A percentile compares a stretch with the other conserved stretches of the same genome.
Evolutionary conservation across 2,113 vertebrate species (phyloP).

Genomic region (Dendropsophus ebraccatus): DNA sequence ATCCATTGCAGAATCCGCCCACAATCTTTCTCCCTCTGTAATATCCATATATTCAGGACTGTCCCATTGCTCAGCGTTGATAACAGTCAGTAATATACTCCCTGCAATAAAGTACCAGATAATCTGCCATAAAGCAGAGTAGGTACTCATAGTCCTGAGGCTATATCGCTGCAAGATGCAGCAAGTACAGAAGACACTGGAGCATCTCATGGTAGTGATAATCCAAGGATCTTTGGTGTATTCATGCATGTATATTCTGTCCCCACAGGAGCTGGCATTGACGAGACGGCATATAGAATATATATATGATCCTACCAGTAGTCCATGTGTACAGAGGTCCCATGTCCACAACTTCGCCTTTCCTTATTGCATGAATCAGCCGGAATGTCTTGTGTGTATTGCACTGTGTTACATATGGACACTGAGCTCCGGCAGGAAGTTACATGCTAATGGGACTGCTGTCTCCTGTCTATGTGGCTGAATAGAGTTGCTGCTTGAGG

Average conservation of each 20-base stretch:
- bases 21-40: background rate
- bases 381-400: background rate
- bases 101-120: background rate
- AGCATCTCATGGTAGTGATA: background rate
- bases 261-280: background rate
- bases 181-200: background rate
- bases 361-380: background rate
- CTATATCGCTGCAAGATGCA: background rate
- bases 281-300: background rate
- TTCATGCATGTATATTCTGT: background rate
- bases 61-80: background rate
- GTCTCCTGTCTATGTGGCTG: constrained; percentile 42
- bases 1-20: background rate
- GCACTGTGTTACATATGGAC: background rate
- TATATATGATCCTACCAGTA: background rate
- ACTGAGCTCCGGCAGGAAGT: constrained; percentile 5
- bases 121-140: background rate
- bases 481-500: background rate
- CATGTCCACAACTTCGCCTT: background rate
- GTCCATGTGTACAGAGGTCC: background rate
- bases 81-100: background rate
- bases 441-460: background rate
- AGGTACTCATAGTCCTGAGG: background rate
- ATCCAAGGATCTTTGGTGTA: background rate
- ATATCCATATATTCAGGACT: background rate